Evolutionary conservation across 2,113 vertebrate genomes (phyloP).

Genomic region (Hydrolagus affinis): DNA sequence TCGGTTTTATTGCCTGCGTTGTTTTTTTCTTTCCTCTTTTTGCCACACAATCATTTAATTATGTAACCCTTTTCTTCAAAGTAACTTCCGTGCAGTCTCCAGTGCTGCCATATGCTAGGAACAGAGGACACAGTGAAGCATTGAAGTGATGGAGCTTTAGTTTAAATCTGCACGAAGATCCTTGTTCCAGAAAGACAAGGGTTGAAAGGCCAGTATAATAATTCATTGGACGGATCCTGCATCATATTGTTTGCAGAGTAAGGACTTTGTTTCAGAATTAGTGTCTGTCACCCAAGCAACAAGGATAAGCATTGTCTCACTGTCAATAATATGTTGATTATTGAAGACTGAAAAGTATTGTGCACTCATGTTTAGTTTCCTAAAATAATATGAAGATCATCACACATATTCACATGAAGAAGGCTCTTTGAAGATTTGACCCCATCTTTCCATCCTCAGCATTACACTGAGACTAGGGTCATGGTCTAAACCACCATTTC

Average conservation of each 20-base stretch:
- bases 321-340: neutral
- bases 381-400: neutral
- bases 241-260: neutral
- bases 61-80: neutral
- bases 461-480: too few relatives aligned
- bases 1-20: too few relatives aligned
- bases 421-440: too few relatives aligned
- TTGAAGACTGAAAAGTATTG: neutral
- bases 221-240: neutral
- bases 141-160: too few relatives aligned
- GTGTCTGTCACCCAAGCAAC: neutral
- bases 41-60: neutral
- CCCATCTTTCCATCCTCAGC: too few relatives aligned
- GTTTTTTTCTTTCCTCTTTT: neutral
- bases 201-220: neutral
- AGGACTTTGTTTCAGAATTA: neutral
- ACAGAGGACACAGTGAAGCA: too few relatives aligned
- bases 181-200: neutral
- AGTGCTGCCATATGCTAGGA: neutral
- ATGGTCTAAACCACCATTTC: too few relatives aligned
- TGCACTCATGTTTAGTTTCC: neutral
- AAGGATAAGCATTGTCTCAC: neutral
- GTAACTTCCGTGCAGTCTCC: neutral
- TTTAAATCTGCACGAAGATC: neutral
- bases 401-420: too few relatives aligned